Evolutionary conservation across 2,113 vertebrate genomes (phyloP), one percentile per base, ranked within the genome.

Genomic region (Pipa parva): DNA sequence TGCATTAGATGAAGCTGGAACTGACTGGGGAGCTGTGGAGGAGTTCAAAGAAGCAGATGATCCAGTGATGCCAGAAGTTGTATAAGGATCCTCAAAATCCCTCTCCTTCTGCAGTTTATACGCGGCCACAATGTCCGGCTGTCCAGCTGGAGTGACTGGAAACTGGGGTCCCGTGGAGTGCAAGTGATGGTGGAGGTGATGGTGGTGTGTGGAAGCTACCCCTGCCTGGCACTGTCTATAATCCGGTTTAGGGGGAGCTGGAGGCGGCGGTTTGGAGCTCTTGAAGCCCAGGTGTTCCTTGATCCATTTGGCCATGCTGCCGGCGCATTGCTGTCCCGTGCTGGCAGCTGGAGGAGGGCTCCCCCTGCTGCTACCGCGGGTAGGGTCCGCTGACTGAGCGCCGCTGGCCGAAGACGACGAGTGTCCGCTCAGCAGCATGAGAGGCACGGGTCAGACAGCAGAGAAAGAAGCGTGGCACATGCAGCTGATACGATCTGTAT

Each of bases 81-180:
- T 90, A 83, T 97, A 95, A 50, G 94, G 94, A 76, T 97, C 95
- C 80, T 97, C 94, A 85, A 97, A 96, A 90, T 97, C 95, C 74
- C 91, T 88, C 59, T 95, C 92, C 71, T 93, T 90, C 67, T 97
- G 94, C 62, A 94, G 89, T 84, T 91, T 88, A 87, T 97, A 97
- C 18, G 94, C 94, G 68, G 93, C 86, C 75, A 97, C 81, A 73
- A 97, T 93, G 84, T 97, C 94, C 65, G 95, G 95, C 72, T 93
- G 92, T 17, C 90, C 91, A 15, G 83, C 79, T 37, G 88, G 87
- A 73, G 91, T 67, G 25, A 77, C 64, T 59, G 81, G 78, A 75
- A 81, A 76, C 56, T 68, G 81, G 77, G 79, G 87, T 62, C 77
- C 82, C 7, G 27, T 33, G 25, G n/a, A 36, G 55, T 59, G 64